Conservation (phyloP, 2,797 vertebrate species). For the Distichodus sexfasciatus region DNA sequence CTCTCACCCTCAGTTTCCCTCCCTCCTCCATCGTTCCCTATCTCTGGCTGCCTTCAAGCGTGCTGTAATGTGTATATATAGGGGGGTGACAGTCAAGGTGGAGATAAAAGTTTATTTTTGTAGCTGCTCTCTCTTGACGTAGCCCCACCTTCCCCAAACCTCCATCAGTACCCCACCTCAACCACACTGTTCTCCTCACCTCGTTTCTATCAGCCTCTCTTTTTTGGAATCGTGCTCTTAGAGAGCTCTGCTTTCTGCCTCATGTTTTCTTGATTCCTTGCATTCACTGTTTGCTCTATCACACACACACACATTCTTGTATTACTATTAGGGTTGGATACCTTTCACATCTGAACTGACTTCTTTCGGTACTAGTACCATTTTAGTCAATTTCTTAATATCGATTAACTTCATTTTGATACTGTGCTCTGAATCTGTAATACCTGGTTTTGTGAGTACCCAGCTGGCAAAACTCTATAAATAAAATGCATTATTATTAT, state of each 20-base stretch:
- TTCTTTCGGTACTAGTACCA: too few species aligned
- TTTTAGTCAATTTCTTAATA: too few species aligned
- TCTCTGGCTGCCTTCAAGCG: constrained; percentile 7
- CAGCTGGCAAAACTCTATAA: too few species aligned
- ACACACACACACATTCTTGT: background rate
- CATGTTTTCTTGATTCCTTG: too few species aligned
- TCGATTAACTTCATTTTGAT: too few species aligned
- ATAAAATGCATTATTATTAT: too few species aligned
- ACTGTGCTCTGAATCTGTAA: too few species aligned
- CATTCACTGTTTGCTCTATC: too few species aligned
- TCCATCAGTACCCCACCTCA: background rate
- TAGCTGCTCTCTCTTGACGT: background rate
- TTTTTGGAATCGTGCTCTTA: constrained; percentile 27
- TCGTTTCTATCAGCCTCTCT: constrained; percentile 12
- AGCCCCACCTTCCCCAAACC: too few species aligned
- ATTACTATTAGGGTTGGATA: too few species aligned
- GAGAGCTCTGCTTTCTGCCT: constrained; percentile 8
- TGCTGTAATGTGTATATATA: constrained; percentile 20
- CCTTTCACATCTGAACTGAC: too few species aligned
- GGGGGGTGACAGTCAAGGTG: constrained; percentile 16
- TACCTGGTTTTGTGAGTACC: too few species aligned
- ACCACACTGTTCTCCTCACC: background rate
- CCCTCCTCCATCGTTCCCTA: background rate
- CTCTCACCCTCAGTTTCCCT: background rate
- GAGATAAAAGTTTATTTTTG: constrained; percentile 20